Conservation (phyloP, 2,888 invertebrate species). For the Rhamnusium bicolor region DNA sequence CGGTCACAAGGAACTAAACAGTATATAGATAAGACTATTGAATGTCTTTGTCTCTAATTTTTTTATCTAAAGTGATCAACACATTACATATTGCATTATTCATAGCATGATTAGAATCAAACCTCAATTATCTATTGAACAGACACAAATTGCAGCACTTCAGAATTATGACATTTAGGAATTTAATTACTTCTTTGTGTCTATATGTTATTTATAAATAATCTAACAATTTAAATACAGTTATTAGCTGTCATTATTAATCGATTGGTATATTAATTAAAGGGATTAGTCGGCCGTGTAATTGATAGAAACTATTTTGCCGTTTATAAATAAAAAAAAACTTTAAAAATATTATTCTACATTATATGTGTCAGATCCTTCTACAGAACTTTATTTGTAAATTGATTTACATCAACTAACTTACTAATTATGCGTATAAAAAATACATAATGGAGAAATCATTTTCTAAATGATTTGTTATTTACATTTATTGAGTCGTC, state of each 20-base stretch:
- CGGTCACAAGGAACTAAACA: too few relatives aligned
- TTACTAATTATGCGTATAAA: not conserved
- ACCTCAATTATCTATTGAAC: not conserved
- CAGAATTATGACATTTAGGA: constrained; percentile 7
- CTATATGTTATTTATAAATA: constrained; percentile 18
- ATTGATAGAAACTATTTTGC: constrained; percentile 20
- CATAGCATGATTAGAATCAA: not conserved
- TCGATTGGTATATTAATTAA: constrained; percentile 26
- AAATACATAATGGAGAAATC: not conserved
- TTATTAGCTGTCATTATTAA: constrained; percentile 29
- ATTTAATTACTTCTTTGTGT: constrained; percentile 18
- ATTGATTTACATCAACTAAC: not conserved
- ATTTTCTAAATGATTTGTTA: too few relatives aligned
- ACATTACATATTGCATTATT: not conserved
- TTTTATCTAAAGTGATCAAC: not conserved
- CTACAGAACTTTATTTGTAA: not conserved
- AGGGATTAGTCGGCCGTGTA: constrained; percentile 16
- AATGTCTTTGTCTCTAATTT: too few relatives aligned
- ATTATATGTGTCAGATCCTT: not conserved
- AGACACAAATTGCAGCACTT: not conserved
- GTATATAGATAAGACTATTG: too few relatives aligned
- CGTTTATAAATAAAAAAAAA: not conserved
- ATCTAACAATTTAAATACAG: not conserved
- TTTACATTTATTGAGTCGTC: too few relatives aligned
- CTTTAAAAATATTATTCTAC: not conserved